phyloP scores from a whole-genome alignment of 2,797 vertebrate genomes.

The Centropyge bicolor region DNA sequence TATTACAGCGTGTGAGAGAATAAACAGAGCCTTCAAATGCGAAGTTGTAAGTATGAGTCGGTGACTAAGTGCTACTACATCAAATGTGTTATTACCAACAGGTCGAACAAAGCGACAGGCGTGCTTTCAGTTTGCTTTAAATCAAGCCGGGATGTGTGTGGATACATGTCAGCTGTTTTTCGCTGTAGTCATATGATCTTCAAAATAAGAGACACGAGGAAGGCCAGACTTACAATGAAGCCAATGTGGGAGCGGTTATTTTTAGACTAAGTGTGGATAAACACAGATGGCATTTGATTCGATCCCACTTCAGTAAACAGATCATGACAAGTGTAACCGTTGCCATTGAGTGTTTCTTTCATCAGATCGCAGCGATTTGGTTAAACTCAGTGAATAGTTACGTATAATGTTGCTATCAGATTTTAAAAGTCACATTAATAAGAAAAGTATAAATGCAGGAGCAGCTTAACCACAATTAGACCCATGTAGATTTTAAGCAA shows the following conservation, averaged over 20 bases:
- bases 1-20: background rate
- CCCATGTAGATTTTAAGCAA: background rate
- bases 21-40: conserved; percentile 13
- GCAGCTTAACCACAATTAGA: background rate
- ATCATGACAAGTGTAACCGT: background rate
- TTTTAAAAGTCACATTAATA: background rate
- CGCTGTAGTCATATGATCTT: conserved; percentile 4
- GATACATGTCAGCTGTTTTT: conserved; percentile 1
- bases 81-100: background rate
- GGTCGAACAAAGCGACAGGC: conserved; percentile 14
- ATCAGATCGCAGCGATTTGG: background rate
- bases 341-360: background rate
- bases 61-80: background rate
- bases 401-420: background rate
- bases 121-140: conserved; percentile 11
- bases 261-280: conserved; percentile 21
- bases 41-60: background rate
- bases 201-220: conserved; percentile 33
- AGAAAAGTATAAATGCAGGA: background rate
- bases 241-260: conserved; percentile 21
- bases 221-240: background rate
- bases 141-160: background rate
- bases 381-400: background rate
- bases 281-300: conserved; percentile 43
- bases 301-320: conserved; percentile 40